A percentile compares a stretch with the other conserved stretches of the same genome.
Evolutionary conservation across 2,113 vertebrate species (phyloP).

Genomic region (Pantherophis guttatus): DNA sequence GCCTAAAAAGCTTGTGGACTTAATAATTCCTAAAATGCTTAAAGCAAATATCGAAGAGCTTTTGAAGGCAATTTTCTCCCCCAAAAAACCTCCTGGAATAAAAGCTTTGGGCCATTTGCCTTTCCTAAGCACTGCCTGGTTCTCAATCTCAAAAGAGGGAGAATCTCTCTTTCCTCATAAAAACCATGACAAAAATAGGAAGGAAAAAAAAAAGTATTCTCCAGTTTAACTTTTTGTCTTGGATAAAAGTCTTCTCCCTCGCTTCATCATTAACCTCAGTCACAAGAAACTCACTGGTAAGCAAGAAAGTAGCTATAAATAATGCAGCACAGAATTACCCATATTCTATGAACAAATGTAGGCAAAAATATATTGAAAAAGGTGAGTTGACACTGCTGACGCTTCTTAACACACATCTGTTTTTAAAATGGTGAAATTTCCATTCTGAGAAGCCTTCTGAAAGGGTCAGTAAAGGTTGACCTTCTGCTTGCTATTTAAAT

Average conservation of each 20-base stretch:
- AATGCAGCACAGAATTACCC: not conserved
- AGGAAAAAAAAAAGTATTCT: not conserved
- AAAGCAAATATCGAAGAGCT: slow-evolving; percentile 31
- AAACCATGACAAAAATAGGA: not conserved
- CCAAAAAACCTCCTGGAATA: slow-evolving; percentile 7
- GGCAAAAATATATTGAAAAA: not conserved
- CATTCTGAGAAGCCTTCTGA: not conserved
- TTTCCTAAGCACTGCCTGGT: slow-evolving; percentile 21
- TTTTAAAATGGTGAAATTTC: not conserved
- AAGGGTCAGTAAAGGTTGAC: not conserved
- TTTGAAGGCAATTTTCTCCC: not conserved
- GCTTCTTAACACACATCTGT: not conserved
- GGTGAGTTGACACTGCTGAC: too few relatives aligned
- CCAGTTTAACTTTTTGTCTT: not conserved
- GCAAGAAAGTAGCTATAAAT: not conserved
- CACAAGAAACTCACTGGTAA: not conserved
- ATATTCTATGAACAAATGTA: not conserved
- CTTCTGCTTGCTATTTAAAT: not conserved
- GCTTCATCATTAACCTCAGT: fast-evolving
- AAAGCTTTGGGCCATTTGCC: slow-evolving; percentile 12
- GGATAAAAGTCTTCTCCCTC: not conserved
- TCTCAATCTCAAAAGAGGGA: not conserved
- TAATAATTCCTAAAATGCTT: slow-evolving; percentile 61
- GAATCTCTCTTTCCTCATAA: not conserved
- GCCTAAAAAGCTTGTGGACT: slow-evolving; percentile 66